Evolutionary conservation across 2,113 vertebrate genomes (phyloP), one percentile per base, ranked within the genome.

Genomic region (Nothobranchius kuhntae): DNA sequence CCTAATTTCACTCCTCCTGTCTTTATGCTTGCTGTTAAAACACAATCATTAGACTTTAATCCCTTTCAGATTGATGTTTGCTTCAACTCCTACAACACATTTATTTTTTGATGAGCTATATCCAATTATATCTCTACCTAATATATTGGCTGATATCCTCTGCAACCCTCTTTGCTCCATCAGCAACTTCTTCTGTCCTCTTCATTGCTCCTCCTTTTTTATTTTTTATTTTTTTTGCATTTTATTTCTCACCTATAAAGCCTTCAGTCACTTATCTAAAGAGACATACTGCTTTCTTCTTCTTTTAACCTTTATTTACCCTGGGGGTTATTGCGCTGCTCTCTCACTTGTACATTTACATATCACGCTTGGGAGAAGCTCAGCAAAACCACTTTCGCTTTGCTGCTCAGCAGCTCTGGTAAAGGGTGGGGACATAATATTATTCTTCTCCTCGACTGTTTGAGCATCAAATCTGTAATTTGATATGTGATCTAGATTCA

Each of bases 121-220:
- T 55, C 36, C 40, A 61, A 51, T 55, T 51, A 64, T 55, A 59
- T 58, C 45, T n/a, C n/a, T n/a, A n/a, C n/a, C n/a, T n/a, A n/a
- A n/a, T n/a, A n/a, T 77, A 65, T 36, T 38, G 53, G 61, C 65
- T 81, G 69, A 85, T 87, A 67, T n/a, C n/a, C n/a, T 10, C 48
- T 58, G 48, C 21, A 53, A 38, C 54, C 47, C 50, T 56, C 65
- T 58, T 54, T 66, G 62, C 65, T 57, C 61, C 15, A 15, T 38
- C 54, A 8, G 6, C 58, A 26, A 40, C 61, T 47, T 42, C 47
- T 64, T 13, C 71, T 35, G 26, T 48, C 38, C 14, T 17, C 45
- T 42, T 15, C 42, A 47, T 40, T 42, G 13, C 42, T 51, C 61
- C 26, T 1, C 3, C n/a, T n/a, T n/a, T n/a, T n/a, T n/a, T n/a